Evolutionary conservation across 1,140 invertebrate species (phyloP).

Genomic region (Bombus polaris): DNA sequence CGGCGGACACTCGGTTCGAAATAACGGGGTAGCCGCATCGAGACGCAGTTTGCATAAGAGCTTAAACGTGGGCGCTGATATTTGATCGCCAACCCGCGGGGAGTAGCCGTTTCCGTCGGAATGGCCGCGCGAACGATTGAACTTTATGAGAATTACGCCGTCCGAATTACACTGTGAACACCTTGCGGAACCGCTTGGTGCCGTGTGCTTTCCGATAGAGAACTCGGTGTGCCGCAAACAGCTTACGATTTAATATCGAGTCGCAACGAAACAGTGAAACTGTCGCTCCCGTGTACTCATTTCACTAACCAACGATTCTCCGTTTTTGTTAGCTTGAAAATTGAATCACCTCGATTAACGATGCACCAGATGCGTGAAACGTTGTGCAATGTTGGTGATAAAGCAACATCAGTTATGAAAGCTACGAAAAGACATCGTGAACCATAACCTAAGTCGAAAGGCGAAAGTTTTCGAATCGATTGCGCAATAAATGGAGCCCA

Average conservation of each 20-base stretch:
- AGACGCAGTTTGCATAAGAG: conserved; percentile 44
- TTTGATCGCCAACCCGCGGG: conserved; percentile 53
- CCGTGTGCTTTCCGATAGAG: conserved; percentile 35
- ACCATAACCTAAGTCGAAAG: not conserved
- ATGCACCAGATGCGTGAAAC: not conserved
- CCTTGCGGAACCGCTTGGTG: conserved; percentile 46
- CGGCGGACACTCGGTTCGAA: conserved; percentile 4
- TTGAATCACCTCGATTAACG: not conserved
- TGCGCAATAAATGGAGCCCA: not conserved
- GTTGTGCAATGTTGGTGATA: not conserved
- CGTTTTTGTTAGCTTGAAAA: not conserved
- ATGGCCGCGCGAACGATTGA: conserved; percentile 59
- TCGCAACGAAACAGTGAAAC: not conserved
- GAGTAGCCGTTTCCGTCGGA: conserved; percentile 32
- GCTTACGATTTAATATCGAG: conserved; percentile 38
- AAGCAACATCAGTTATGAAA: no score
- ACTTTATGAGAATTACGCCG: conserved; percentile 63
- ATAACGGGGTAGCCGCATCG: conserved; percentile 25
- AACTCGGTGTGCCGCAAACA: conserved; percentile 40
- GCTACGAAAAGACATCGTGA: not conserved
- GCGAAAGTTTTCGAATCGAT: not conserved
- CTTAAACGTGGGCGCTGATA: conserved; percentile 31
- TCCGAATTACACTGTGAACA: conserved; percentile 63
- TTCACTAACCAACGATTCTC: not conserved
- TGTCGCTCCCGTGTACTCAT: no score